phyloP scores from a whole-genome alignment of 1,140 invertebrate genomes.

The Cyclina sinensis region DNA sequence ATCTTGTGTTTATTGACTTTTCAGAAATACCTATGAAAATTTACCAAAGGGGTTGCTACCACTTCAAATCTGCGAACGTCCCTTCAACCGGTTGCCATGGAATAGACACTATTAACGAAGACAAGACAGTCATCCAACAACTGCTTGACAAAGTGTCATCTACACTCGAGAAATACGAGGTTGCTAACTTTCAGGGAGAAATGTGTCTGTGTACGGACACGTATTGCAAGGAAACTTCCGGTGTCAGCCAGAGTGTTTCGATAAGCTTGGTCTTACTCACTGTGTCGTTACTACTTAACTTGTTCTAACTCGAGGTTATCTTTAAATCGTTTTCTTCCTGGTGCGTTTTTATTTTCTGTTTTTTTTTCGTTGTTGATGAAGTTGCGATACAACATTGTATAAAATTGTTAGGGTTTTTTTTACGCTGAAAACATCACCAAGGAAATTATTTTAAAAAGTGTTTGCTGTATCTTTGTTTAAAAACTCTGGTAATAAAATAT shows the following conservation, averaged over 20 bases:
- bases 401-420: too few species aligned
- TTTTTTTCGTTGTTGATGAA: too few species aligned
- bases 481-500: too few species aligned
- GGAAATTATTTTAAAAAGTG: too few species aligned
- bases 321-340: too few species aligned
- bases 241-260: too few species aligned
- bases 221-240: conserved; percentile 29
- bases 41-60: conserved; percentile 28
- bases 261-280: neutral
- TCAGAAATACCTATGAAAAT: conserved; percentile 29
- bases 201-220: conserved; percentile 43
- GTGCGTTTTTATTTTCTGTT: too few species aligned
- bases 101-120: conserved; percentile 38
- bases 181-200: conserved; percentile 25
- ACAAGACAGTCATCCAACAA: conserved; percentile 42
- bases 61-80: conserved; percentile 35
- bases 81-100: conserved; percentile 38
- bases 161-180: neutral
- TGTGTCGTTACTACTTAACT: neutral
- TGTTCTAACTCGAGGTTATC: too few species aligned
- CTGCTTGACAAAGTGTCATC: conserved; percentile 7
- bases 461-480: too few species aligned
- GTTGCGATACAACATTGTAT: too few species aligned
- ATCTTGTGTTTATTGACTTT: conserved; percentile 5
- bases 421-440: too few species aligned